phyloP scores from a whole-genome alignment of 2,113 vertebrate genomes.

The Sus scrofa region T2T-Sscrofa CM000825.6:59101501-59102000 shows the following conservation, averaged over 20 bases:
- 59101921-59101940: background rate
- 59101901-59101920: background rate
- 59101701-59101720: background rate
- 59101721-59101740: background rate
- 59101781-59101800: rapidly evolving
- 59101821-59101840: too few species aligned
- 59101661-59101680: background rate
- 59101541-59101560: too few species aligned
- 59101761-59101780: too few species aligned
- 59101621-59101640: too few species aligned
- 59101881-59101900: background rate
- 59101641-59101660: background rate
- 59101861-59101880: background rate
- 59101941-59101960: background rate
- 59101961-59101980: background rate
- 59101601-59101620: too few species aligned
- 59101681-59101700: background rate
- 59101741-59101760: background rate
- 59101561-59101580: too few species aligned
- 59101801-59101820: rapidly evolving
- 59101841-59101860: background rate
- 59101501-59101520: too few species aligned
- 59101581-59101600: too few species aligned
- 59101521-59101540: too few species aligned
- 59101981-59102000: rapidly evolving